Evolutionary conservation across 1,140 invertebrate genomes (phyloP), one percentile per base, ranked within the genome.

Genomic region (Caenorhabditis latens): DNA sequence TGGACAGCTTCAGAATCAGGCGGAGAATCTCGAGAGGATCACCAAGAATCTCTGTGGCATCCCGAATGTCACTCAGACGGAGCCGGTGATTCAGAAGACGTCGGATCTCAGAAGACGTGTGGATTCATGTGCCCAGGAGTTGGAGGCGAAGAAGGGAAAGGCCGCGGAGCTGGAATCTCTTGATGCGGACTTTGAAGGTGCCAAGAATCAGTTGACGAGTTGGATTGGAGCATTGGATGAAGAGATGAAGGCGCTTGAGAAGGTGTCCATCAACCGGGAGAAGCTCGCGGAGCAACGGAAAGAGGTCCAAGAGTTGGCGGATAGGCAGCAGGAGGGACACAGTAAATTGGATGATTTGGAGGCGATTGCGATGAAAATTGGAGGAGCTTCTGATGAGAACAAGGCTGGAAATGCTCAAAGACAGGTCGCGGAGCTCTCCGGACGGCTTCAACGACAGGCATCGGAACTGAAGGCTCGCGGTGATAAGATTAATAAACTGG

Each of bases 401-500:
- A 50, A 40, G 4, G 40, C 46, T 46, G 83, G 21, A 40, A 83
- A 6, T 14, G 86, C 65, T 21, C 85, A 50, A 8, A 32, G 79
- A 53, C 57, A 63, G 8, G 19, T 86, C 6, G 0, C 40, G 1
- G 86, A 86, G 4, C 32, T 86, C 6, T 32, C 13, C 13, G 13
- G 14, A 42, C 43, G 82, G 0, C 61, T 83, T 24, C 75, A 86
- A n/a, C 8, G 43, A 16, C 61, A 65, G 19, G 43, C 82, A 0
- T 57, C 58, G n/a, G 79, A 46, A 8, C 43, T 87, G 5, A 87
- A 67, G 32, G 48, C 13, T n/a, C 57, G 86, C n/a, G 57, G 55
- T 50, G 86, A 84, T 24, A 71, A 67, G 61, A 87, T 87, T 24
- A 87, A 87, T 53, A 50, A 79, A 50, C 58, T 86, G 40, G 86